phyloP scores from a whole-genome alignment of 2,888 invertebrate species.

The Piscicola geometra region DNA sequence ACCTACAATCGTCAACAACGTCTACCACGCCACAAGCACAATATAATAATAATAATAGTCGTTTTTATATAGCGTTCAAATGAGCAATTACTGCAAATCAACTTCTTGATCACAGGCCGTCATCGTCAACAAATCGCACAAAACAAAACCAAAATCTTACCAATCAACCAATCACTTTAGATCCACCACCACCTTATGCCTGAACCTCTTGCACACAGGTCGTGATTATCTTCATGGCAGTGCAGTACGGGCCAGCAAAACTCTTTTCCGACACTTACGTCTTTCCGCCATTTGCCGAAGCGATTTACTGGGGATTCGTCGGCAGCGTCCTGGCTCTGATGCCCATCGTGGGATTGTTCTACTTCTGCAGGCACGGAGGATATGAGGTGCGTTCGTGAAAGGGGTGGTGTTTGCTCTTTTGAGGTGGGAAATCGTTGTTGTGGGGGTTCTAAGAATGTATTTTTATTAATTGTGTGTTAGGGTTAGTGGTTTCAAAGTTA shows the following conservation, averaged over 20 bases:
- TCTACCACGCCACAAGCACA: too few species aligned
- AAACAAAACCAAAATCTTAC: neutral
- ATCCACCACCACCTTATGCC: neutral
- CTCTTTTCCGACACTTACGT: constrained; percentile 44
- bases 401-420: too few species aligned
- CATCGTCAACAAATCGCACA: neutral
- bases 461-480: too few species aligned
- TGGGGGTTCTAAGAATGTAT: neutral
- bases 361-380: constrained; percentile 51
- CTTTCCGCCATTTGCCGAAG: constrained; percentile 50
- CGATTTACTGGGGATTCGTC: constrained; percentile 54
- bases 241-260: constrained; percentile 30
- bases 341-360: constrained; percentile 48
- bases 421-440: too few species aligned
- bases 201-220: constrained; percentile 18
- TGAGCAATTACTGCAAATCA: neutral
- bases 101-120: neutral
- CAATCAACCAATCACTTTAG: neutral
- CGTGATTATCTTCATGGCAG: constrained; percentile 33
- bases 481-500: too few species aligned
- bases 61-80: too few species aligned
- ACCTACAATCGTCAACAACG: too few species aligned
- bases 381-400: constrained; percentile 46
- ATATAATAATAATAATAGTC: too few species aligned
- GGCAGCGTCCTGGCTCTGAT: constrained; percentile 50